Conservation (phyloP, 1,140 invertebrate genomes). For the Aricia agestis region DNA sequence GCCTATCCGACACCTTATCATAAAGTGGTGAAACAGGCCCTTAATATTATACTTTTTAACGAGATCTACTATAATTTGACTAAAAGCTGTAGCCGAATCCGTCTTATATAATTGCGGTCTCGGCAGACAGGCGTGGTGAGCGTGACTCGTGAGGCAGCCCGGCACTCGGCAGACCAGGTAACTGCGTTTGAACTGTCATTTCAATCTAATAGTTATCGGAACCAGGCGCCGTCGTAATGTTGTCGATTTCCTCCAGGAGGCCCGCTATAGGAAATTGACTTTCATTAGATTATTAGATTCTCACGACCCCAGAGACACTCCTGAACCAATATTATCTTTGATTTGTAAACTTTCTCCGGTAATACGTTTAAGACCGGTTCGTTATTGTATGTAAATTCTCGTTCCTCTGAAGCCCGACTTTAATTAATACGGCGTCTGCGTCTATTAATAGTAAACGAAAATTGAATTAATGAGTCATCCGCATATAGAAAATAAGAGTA, state of each 20-base stretch:
- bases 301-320: conserved; percentile 17
- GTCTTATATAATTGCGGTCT: background rate
- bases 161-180: background rate
- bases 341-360: conserved; percentile 18
- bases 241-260: conserved; percentile 27
- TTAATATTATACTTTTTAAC: too few species aligned
- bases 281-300: conserved; percentile 37
- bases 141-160: background rate
- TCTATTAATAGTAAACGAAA: background rate
- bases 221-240: conserved; percentile 33
- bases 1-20: too few species aligned
- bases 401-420: background rate
- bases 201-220: conserved; percentile 30
- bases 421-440: background rate
- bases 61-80: background rate
- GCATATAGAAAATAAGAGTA: too few species aligned
- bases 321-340: conserved; percentile 21
- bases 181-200: conserved; percentile 31
- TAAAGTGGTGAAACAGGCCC: too few species aligned
- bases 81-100: background rate
- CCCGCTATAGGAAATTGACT: conserved; percentile 41
- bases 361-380: background rate
- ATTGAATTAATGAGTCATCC: too few species aligned
- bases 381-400: background rate
- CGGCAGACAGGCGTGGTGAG: too few species aligned